Conservation (phyloP, 2,888 invertebrate genomes). For the Ectemnius continuus region DNA sequence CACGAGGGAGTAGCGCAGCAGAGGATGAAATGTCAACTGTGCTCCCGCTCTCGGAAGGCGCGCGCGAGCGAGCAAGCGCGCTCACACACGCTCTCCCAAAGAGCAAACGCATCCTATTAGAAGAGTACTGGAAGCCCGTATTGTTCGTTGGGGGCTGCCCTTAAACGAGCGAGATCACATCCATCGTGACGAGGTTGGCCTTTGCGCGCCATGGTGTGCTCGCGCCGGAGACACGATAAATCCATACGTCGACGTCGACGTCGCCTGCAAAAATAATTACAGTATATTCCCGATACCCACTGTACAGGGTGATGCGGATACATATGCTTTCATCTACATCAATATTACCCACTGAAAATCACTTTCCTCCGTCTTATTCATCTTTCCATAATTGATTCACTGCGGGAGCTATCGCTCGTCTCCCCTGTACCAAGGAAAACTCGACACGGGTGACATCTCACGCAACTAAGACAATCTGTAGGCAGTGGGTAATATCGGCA, state of each 20-base stretch:
- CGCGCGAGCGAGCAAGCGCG: not conserved
- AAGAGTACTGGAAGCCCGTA: slow-evolving; percentile 70
- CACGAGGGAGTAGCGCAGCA: slow-evolving; percentile 31
- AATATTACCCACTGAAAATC: too few species aligned
- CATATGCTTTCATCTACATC: too few species aligned
- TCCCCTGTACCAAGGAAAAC: too few species aligned
- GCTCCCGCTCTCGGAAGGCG: slow-evolving; percentile 25
- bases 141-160: slow-evolving; percentile 63
- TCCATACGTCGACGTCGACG: slow-evolving; percentile 27
- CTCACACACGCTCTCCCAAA: slow-evolving; percentile 49
- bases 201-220: slow-evolving; percentile 63
- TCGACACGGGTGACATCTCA: too few species aligned
- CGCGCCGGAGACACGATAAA: slow-evolving; percentile 56
- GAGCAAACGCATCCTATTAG: slow-evolving; percentile 72
- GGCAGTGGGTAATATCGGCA: not conserved
- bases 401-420: too few species aligned
- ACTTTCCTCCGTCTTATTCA: too few species aligned
- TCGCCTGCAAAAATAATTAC: slow-evolving; percentile 52
- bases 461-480: not conserved
- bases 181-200: slow-evolving; percentile 72
- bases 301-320: too few species aligned
- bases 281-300: slow-evolving; percentile 6
- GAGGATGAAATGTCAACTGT: slow-evolving; percentile 57
- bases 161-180: slow-evolving; percentile 63
- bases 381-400: too few species aligned